These are phyloP conservation scores for Drosophila dunni DNA, from an alignment of 1,140 invertebrate genomes.

Conservation along the genomic window DNA sequence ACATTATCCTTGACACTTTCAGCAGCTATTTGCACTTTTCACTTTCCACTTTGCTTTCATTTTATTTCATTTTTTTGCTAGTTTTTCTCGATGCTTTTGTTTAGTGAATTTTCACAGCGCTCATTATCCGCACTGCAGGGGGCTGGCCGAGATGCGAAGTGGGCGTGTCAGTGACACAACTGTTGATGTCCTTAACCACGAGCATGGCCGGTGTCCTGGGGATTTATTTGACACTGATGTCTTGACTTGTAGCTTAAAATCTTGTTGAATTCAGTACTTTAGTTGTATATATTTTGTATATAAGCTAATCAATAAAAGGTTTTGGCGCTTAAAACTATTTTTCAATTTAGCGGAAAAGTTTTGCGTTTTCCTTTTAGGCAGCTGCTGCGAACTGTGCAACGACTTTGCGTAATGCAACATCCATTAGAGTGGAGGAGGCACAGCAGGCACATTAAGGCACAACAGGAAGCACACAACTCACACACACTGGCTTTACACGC, in stretches of 20 bases:
- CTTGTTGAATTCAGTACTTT: slow-evolving; percentile 21
- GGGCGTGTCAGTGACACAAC: slow-evolving; percentile 56
- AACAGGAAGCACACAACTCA: not conserved
- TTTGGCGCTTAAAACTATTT: slow-evolving; percentile 61
- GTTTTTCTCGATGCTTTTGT: slow-evolving; percentile 42
- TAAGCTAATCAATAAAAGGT: slow-evolving; percentile 69
- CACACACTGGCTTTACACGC: slow-evolving; percentile 15
- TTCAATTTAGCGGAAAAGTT: slow-evolving; percentile 72
- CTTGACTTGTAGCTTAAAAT: slow-evolving; percentile 44
- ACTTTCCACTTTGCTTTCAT: slow-evolving; percentile 41
- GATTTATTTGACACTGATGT: slow-evolving; percentile 50
- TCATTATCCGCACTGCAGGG: slow-evolving; percentile 58
- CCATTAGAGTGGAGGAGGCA: slow-evolving; percentile 63
- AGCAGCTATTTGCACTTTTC: slow-evolving; percentile 48
- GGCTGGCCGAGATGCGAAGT: not conserved
- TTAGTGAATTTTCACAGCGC: slow-evolving; percentile 70
- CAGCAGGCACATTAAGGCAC: slow-evolving; percentile 45
- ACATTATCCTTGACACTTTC: slow-evolving; percentile 75
- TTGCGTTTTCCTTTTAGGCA: slow-evolving; percentile 46
- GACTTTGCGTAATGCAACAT: slow-evolving; percentile 67
- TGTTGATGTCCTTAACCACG: slow-evolving; percentile 15
- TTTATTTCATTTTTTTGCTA: slow-evolving; percentile 17
- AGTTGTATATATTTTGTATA: not conserved
- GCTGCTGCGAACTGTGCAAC: slow-evolving; percentile 25
- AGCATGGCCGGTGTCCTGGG: not conserved